Conservation (phyloP, 2,113 vertebrate species). For the Myotis yumanensis region DNA sequence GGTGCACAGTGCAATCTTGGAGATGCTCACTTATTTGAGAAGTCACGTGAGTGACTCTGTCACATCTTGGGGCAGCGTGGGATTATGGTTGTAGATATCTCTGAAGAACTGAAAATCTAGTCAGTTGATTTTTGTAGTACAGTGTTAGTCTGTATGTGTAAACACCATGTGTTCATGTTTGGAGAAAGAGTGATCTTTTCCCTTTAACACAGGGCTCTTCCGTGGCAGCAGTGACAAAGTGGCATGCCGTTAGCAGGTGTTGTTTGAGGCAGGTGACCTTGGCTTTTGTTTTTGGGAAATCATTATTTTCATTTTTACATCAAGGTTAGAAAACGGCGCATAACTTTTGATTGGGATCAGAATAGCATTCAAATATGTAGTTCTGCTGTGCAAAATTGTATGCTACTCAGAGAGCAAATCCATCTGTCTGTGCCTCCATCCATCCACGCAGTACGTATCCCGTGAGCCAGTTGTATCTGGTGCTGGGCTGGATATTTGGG, state of each 20-base stretch:
- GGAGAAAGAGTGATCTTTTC: neutral
- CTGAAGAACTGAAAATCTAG: neutral
- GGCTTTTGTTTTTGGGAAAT: constrained; percentile 28
- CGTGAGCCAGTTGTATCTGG: neutral
- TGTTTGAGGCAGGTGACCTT: neutral
- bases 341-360: neutral
- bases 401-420: neutral
- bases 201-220: constrained; percentile 23
- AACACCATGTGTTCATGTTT: constrained; percentile 8
- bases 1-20: neutral
- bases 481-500: neutral
- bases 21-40: constrained; percentile 10
- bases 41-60: neutral
- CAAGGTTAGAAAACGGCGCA: neutral
- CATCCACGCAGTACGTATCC: no score
- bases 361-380: neutral
- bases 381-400: neutral
- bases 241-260: neutral
- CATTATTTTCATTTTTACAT: constrained; percentile 36
- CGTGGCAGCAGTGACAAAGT: neutral
- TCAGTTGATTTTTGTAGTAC: neutral
- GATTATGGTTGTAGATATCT: neutral
- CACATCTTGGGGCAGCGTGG: neutral
- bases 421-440: neutral
- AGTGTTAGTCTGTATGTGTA: neutral